Evolutionary conservation across 2,113 vertebrate genomes (phyloP).

Genomic region (Cygnus buccinator): DNA sequence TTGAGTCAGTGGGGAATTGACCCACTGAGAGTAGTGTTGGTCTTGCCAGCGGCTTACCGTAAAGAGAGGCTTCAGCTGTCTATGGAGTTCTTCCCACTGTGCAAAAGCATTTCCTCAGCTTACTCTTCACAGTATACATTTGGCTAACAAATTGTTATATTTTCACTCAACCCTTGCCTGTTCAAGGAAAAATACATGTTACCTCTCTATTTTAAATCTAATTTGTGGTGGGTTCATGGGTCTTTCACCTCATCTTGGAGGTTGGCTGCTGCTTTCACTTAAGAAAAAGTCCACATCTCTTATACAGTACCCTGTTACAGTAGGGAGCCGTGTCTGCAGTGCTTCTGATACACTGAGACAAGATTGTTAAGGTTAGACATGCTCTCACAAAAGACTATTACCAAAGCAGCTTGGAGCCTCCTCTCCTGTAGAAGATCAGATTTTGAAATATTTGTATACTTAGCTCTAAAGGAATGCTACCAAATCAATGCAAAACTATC

Average conservation of each 20-base stretch:
- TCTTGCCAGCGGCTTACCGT: background rate
- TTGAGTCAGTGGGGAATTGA: background rate
- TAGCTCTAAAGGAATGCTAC: background rate
- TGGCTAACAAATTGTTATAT: background rate
- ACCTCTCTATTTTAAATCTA: background rate
- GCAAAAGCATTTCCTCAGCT: background rate
- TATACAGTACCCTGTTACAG: background rate
- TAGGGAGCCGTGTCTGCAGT: background rate
- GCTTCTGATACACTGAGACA: background rate
- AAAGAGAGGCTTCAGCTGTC: background rate
- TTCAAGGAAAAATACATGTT: background rate
- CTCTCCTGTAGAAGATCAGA: background rate
- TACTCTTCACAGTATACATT: background rate
- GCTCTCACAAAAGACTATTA: background rate
- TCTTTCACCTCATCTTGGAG: background rate
- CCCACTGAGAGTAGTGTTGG: background rate
- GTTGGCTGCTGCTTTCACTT: background rate
- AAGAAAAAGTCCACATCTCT: accelerated
- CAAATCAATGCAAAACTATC: background rate
- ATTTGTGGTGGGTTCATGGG: background rate
- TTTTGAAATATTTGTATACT: background rate
- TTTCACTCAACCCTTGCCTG: background rate
- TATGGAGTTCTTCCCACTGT: background rate
- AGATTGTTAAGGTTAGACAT: background rate
- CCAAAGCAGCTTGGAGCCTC: background rate